phyloP scores from a whole-genome alignment of 2,797 vertebrate species.

The Epinephelus malabaricus region DNA sequence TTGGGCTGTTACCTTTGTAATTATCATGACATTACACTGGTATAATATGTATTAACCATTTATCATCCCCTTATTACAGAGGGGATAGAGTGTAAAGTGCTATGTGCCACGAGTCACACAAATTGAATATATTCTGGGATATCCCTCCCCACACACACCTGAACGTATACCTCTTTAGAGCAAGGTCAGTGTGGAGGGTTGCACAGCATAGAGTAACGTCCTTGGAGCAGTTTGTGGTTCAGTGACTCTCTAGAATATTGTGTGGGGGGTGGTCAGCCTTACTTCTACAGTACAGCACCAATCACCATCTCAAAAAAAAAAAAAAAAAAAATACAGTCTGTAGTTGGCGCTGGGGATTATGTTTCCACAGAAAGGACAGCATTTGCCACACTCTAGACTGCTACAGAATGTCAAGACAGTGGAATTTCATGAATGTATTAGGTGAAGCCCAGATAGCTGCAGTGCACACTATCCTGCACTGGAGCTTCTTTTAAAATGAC shows the following conservation, averaged over 20 bases:
- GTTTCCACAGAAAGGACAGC: slow-evolving; percentile 64
- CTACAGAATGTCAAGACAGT: slow-evolving; percentile 61
- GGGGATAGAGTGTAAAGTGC: not conserved
- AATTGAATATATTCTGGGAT: slow-evolving; percentile 12
- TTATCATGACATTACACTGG: not conserved
- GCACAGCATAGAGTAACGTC: slow-evolving; percentile 17
- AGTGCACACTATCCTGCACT: slow-evolving; percentile 37
- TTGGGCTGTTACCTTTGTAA: not conserved
- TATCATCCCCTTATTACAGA: not conserved
- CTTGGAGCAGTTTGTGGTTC: slow-evolving; percentile 56
- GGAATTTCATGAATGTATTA: slow-evolving; percentile 71
- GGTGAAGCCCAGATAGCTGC: slow-evolving; percentile 49
- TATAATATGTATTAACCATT: too few species aligned
- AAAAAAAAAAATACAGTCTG: slow-evolving; percentile 46
- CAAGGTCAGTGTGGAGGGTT: slow-evolving; percentile 39
- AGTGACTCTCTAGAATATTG: slow-evolving; percentile 52
- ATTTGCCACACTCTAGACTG: slow-evolving; percentile 52
- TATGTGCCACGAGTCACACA: not conserved
- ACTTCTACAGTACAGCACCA: not conserved
- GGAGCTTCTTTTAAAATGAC: slow-evolving; percentile 18
- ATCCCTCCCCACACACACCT: slow-evolving; percentile 4
- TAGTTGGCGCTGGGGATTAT: slow-evolving; percentile 64
- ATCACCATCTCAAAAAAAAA: slow-evolving; percentile 52
- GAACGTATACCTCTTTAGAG: slow-evolving; percentile 47
- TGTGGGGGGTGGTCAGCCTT: slow-evolving; percentile 7